Evolutionary conservation across 2,797 vertebrate genomes (phyloP).

Genomic region (Margarornis squamiger): DNA sequence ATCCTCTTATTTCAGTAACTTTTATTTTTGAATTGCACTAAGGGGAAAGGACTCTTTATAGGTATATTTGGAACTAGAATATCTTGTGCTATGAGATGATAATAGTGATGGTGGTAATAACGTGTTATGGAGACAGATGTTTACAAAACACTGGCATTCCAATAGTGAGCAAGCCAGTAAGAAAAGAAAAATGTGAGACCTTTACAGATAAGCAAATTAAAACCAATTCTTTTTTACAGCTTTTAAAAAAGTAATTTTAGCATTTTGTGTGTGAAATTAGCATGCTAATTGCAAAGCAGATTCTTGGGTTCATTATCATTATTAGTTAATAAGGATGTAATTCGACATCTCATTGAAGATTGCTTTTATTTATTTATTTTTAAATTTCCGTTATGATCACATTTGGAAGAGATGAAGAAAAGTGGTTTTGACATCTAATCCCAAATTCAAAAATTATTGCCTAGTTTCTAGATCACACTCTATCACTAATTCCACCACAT

Average conservation of each 20-base stretch:
- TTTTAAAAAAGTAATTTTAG: background rate
- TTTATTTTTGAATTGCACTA: background rate
- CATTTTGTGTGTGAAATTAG: background rate
- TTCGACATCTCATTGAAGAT: background rate
- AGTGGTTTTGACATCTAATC: background rate
- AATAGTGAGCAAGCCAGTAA: background rate
- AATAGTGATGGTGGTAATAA: background rate
- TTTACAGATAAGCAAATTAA: background rate
- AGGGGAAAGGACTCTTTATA: background rate
- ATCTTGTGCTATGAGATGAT: background rate
- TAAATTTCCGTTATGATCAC: background rate
- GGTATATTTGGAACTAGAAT: background rate
- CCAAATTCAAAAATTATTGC: background rate
- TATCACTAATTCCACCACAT: background rate
- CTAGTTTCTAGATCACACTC: background rate
- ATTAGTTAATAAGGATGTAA: background rate
- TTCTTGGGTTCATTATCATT: background rate
- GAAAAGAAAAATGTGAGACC: background rate
- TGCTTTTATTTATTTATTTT: background rate
- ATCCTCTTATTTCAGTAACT: background rate
- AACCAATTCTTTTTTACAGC: background rate
- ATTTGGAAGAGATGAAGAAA: background rate
- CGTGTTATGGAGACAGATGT: background rate
- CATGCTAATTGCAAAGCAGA: background rate
- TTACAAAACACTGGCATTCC: background rate